phyloP scores from a whole-genome alignment of 2,113 vertebrate genomes.

The Gymnorhina tibicen region DNA sequence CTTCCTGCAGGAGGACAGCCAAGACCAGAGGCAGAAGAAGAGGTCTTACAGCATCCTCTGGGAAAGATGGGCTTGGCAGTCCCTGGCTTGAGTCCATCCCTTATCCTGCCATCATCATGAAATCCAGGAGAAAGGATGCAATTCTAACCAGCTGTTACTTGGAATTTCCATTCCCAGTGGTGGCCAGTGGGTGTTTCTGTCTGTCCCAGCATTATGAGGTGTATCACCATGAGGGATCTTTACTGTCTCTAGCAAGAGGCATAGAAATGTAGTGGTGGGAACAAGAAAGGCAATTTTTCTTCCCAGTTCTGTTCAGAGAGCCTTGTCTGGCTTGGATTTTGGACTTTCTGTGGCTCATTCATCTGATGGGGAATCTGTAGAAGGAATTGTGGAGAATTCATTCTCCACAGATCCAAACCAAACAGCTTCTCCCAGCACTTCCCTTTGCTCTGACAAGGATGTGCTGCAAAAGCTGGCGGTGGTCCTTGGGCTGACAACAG shows the following conservation, averaged over 20 bases:
- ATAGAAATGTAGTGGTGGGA: not conserved
- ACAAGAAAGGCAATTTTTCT: not conserved
- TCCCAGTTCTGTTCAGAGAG: not conserved
- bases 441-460: not conserved
- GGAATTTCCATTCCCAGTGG: not conserved
- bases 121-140: not conserved
- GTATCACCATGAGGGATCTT: not conserved
- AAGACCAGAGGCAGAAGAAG: not conserved
- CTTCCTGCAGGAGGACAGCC: not conserved
- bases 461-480: not conserved
- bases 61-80: not conserved
- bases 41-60: not conserved
- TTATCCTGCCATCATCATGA: not conserved
- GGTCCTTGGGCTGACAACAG: not conserved
- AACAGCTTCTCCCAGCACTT: not conserved
- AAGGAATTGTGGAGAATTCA: not conserved
- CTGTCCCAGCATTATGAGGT: not conserved
- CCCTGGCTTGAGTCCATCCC: not conserved
- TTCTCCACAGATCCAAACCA: not conserved
- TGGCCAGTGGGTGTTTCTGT: not conserved
- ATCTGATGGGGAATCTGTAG: not conserved
- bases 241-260: not conserved
- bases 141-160: not conserved
- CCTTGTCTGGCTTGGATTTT: not conserved
- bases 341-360: not conserved